A percentile compares a stretch with the other conserved stretches of the same genome.
phyloP scores from a whole-genome alignment of 2,888 invertebrate species.

The Tenthredo mesomela region DNA sequence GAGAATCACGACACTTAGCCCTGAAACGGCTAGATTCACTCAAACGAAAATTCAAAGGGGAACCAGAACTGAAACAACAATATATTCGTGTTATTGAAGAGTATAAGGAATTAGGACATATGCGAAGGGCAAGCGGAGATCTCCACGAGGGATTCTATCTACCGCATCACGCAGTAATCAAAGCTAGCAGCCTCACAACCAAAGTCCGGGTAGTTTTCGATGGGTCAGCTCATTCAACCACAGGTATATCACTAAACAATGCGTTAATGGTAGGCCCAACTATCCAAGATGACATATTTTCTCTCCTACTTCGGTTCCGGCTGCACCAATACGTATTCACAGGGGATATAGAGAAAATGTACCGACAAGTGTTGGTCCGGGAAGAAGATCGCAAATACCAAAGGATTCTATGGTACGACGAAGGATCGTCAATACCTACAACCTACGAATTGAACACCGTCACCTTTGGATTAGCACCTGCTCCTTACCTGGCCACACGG shows the following conservation, averaged over 20 bases:
- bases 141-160: not conserved
- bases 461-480: constrained; percentile 57
- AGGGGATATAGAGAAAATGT: too few relatives aligned
- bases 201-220: constrained; percentile 20
- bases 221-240: constrained; percentile 1
- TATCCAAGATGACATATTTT: constrained; percentile 57
- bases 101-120: constrained; percentile 13
- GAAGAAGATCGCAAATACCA: constrained; percentile 50
- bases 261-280: constrained; percentile 10
- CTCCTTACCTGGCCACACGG: constrained; percentile 62
- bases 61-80: not conserved
- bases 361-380: constrained; percentile 55
- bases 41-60: not conserved
- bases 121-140: not conserved
- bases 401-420: constrained; percentile 51
- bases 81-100: not conserved
- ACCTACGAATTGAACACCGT: constrained; percentile 56
- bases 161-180: constrained; percentile 18
- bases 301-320: constrained; percentile 60
- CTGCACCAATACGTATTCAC: constrained; percentile 50
- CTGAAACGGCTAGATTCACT: not conserved
- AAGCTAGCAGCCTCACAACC: not conserved
- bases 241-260: constrained; percentile 17
- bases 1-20: not conserved
- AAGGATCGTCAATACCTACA: constrained; percentile 58